Conservation (phyloP, 2,113 vertebrate genomes). For the Tachysurus fulvidraco region DNA sequence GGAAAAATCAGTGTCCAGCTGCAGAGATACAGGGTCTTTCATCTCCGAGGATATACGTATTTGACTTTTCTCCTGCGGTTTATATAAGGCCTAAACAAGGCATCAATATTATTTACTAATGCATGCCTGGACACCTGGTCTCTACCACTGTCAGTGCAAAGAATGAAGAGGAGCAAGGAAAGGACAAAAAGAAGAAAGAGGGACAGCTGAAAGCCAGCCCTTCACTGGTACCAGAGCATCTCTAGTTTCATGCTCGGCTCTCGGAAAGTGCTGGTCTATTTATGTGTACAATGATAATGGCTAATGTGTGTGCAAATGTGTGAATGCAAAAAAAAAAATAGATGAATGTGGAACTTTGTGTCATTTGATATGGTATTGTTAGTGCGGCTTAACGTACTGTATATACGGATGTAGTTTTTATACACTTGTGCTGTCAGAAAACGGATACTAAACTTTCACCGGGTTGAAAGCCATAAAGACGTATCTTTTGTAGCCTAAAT, state of each 20-base stretch:
- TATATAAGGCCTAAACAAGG: slow-evolving; percentile 67
- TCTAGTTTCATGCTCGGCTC: slow-evolving; percentile 72
- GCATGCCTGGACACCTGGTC: slow-evolving; percentile 66
- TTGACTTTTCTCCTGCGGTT: slow-evolving; percentile 58
- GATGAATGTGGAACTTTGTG: slow-evolving; percentile 22
- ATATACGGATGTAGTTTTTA: background rate
- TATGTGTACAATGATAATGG: slow-evolving; percentile 58
- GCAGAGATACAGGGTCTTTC: slow-evolving; percentile 64
- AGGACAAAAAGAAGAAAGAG: slow-evolving; percentile 61
- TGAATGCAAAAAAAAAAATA: slow-evolving; percentile 34
- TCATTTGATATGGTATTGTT: slow-evolving; percentile 11
- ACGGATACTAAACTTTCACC: background rate
- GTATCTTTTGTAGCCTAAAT: background rate
- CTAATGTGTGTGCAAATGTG: slow-evolving; percentile 32
- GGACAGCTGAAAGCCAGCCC: slow-evolving; percentile 67
- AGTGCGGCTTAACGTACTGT: background rate
- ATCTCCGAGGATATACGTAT: slow-evolving; percentile 72
- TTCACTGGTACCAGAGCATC: slow-evolving; percentile 70
- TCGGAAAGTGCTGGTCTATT: slow-evolving; percentile 66
- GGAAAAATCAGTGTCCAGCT: slow-evolving; percentile 56
- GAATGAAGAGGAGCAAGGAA: slow-evolving; percentile 61
- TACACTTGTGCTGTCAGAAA: background rate
- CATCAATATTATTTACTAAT: slow-evolving; percentile 67
- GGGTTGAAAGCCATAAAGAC: background rate
- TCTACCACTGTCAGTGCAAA: slow-evolving; percentile 60